phyloP scores from a whole-genome alignment of 2,888 invertebrate species.

The Sphaerophoria rueppellii region DNA sequence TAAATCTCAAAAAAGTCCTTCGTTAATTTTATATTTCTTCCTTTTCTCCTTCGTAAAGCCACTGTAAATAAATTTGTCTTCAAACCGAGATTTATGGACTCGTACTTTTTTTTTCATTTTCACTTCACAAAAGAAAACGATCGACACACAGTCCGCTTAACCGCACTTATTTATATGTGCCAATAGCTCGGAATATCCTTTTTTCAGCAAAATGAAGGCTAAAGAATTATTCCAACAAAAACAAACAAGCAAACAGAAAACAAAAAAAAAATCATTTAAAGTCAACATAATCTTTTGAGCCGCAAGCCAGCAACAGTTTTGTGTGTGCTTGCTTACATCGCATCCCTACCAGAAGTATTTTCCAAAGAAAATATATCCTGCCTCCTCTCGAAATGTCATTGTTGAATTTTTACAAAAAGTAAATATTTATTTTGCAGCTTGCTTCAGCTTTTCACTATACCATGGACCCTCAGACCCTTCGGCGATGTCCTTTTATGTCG shows the following conservation, averaged over 20 bases:
- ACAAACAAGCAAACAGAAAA: not conserved
- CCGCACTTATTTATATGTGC: constrained; percentile 16
- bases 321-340: constrained; percentile 9
- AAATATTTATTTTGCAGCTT: constrained; percentile 40
- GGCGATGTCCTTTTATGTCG: constrained; percentile 56
- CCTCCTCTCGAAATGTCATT: constrained; percentile 26
- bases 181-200: not conserved
- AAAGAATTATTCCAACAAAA: not conserved
- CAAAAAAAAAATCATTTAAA: constrained; percentile 27
- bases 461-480: not conserved
- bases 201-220: not conserved
- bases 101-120: not conserved
- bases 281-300: constrained; percentile 61
- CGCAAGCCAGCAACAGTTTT: constrained; percentile 53
- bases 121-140: not conserved
- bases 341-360: constrained; percentile 4
- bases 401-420: constrained; percentile 51
- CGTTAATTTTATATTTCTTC: not conserved
- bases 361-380: constrained; percentile 36
- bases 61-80: constrained; percentile 31
- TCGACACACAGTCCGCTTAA: not conserved
- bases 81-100: constrained; percentile 10
- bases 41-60: not conserved
- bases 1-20: not conserved
- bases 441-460: not conserved